Percentiles rank a stretch among this genome's conserved stretches.
Conservation (phyloP, 2,797 vertebrate species). For the Sciurus carolinensis region DNA sequence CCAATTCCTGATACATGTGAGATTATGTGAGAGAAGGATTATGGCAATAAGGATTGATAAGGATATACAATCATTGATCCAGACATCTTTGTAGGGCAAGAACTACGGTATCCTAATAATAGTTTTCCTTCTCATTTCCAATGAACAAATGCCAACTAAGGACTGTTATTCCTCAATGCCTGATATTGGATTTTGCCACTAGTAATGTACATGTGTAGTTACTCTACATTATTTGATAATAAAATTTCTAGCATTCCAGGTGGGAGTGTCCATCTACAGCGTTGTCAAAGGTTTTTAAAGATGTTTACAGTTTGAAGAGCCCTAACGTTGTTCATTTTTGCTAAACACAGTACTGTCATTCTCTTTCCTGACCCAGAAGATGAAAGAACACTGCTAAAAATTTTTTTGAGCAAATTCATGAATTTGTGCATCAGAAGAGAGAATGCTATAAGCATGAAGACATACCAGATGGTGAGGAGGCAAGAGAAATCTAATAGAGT, state of each 20-base stretch:
- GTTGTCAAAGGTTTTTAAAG: slow-evolving; percentile 87
- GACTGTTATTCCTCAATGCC: slow-evolving; percentile 85
- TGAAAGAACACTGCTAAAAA: slow-evolving; percentile 92
- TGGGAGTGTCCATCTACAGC: slow-evolving; percentile 89
- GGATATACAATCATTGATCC: background rate
- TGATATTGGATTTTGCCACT: slow-evolving; percentile 89
- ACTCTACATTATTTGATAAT: slow-evolving; percentile 89
- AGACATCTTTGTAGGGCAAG: background rate
- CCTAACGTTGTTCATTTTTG: slow-evolving; percentile 91
- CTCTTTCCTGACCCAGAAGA: slow-evolving; percentile 88
- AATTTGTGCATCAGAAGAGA: slow-evolving; percentile 93
- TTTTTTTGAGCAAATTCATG: slow-evolving; percentile 93
- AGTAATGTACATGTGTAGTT: slow-evolving; percentile 74
- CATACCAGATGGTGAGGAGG: slow-evolving; percentile 90
- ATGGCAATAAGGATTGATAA: background rate
- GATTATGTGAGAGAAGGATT: background rate
- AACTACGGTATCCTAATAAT: background rate
- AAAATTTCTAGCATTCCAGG: slow-evolving; percentile 88
- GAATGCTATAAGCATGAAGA: slow-evolving; percentile 92
- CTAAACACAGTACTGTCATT: slow-evolving; percentile 88
- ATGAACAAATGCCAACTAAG: slow-evolving; percentile 61
- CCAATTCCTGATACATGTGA: background rate
- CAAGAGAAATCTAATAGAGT: slow-evolving; percentile 92
- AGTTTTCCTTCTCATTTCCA: slow-evolving; percentile 14
- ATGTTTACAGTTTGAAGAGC: slow-evolving; percentile 87